Percentiles rank a stretch among this genome's conserved stretches.
Evolutionary conservation across 2,888 invertebrate species (phyloP).

Genomic region (Orchestes rusci): DNA sequence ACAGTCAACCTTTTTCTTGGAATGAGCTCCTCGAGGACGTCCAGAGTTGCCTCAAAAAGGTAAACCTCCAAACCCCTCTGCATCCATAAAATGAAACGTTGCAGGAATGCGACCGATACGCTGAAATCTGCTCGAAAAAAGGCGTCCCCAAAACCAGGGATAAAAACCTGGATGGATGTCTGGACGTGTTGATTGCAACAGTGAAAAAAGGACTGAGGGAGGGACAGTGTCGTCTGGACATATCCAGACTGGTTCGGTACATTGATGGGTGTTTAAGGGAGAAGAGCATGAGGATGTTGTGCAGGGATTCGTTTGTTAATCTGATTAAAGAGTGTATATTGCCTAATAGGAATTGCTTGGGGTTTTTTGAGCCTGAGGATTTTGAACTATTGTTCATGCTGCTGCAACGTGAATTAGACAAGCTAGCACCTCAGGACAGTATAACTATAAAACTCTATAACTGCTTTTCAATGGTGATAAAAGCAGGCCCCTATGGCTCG

Average conservation of each 20-base stretch:
- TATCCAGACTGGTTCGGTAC: constrained; percentile 28
- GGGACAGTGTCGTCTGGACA: no score
- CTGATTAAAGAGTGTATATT: constrained; percentile 52
- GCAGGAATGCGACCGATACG: constrained; percentile 24
- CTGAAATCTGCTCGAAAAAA: constrained; percentile 26
- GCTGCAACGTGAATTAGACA: no score
- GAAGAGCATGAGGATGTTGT: constrained; percentile 33
- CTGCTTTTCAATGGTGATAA: constrained; percentile 33
- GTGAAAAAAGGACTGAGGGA: neutral
- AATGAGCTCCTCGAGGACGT: constrained; percentile 23
- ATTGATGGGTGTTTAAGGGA: constrained; percentile 31
- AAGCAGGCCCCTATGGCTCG: constrained; percentile 35
- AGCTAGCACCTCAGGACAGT: no score
- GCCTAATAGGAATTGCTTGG: constrained; percentile 47
- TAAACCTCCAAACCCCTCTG: constrained; percentile 10
- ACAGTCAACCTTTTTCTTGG: constrained; percentile 24
- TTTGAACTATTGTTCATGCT: no score
- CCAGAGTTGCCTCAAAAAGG: constrained; percentile 29
- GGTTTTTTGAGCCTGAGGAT: constrained; percentile 45
- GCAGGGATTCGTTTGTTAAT: constrained; percentile 49
- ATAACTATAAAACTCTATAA: constrained; percentile 26
- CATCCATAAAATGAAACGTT: neutral
- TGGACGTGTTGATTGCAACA: constrained; percentile 25
- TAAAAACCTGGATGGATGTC: constrained; percentile 13
- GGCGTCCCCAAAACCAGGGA: constrained; percentile 18